These are phyloP conservation scores for Chlamydotis undulata DNA, from an alignment of 2,113 vertebrate genomes.

Conservation along the genomic window DNA sequence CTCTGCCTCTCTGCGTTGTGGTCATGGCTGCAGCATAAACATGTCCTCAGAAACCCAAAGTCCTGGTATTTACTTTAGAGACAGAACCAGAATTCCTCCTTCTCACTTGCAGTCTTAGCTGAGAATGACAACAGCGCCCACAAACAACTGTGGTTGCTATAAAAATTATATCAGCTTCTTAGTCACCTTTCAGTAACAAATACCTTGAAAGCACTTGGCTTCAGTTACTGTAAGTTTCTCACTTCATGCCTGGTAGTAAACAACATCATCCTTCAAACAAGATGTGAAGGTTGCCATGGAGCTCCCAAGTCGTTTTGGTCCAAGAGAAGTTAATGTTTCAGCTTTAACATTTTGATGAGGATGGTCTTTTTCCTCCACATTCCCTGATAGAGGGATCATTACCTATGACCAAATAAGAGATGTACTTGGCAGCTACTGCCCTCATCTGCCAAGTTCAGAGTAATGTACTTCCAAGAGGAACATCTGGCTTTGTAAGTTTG, in stretches of 20 bases:
- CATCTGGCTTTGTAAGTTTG: slow-evolving; percentile 69
- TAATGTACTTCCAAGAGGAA: slow-evolving; percentile 50
- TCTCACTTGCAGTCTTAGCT: slow-evolving; percentile 34
- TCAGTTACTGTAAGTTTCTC: slow-evolving; percentile 32
- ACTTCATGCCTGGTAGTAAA: slow-evolving; percentile 58
- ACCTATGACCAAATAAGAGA: slow-evolving; percentile 63
- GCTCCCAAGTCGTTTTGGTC: background rate
- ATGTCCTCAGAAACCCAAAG: background rate
- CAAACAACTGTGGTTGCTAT: slow-evolving; percentile 41
- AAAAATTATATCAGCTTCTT: slow-evolving; percentile 9
- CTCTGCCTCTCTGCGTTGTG: background rate
- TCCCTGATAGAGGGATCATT: slow-evolving; percentile 36
- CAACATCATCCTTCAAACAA: slow-evolving; percentile 30
- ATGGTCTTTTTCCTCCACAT: slow-evolving; percentile 12
- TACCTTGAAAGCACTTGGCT: slow-evolving; percentile 63
- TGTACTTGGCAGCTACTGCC: slow-evolving; percentile 53
- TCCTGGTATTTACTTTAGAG: background rate
- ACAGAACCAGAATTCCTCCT: slow-evolving; percentile 20
- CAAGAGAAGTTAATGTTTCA: background rate
- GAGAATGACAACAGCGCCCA: slow-evolving; percentile 50
- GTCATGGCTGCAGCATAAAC: background rate
- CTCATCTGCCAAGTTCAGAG: slow-evolving; percentile 55
- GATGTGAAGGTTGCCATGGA: slow-evolving; percentile 57
- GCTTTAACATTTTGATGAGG: background rate
- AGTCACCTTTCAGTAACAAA: slow-evolving; percentile 48